Conservation (phyloP, 2,888 invertebrate species). For the Creontiades dilutus region DNA sequence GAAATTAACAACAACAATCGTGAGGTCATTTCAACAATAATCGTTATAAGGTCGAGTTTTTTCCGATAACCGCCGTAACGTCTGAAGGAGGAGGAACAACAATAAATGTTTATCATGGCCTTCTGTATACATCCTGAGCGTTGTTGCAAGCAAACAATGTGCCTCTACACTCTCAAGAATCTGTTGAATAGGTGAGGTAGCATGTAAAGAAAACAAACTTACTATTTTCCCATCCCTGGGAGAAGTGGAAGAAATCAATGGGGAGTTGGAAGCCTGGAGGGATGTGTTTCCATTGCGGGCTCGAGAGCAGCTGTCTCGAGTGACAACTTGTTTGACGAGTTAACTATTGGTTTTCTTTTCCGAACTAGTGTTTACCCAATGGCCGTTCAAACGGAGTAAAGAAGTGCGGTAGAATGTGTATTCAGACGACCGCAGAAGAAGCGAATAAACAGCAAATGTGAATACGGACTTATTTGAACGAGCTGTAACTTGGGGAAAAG, state of each 20-base stretch:
- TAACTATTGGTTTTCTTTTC: constrained; percentile 19
- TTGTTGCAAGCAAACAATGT: too few species aligned
- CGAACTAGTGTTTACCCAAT: constrained; percentile 4
- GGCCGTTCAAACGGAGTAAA: not conserved
- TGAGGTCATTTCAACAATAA: too few species aligned
- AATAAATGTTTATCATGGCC: too few species aligned
- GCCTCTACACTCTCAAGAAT: too few species aligned
- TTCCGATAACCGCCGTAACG: too few species aligned
- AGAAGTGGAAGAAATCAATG: constrained; percentile 9
- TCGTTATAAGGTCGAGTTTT: too few species aligned
- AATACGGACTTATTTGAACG: too few species aligned
- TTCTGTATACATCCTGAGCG: too few species aligned
- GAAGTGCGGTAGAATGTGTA: not conserved
- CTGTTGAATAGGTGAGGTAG: not conserved
- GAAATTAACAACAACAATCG: too few species aligned
- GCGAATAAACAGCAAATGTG: too few species aligned
- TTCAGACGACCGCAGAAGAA: not conserved
- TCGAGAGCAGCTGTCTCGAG: not conserved
- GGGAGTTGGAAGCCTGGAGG: not conserved
- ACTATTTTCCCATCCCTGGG: not conserved
- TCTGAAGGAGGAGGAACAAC: too few species aligned
- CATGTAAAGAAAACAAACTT: not conserved
- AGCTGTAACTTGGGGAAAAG: too few species aligned
- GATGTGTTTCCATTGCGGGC: not conserved
- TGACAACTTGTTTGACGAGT: constrained; percentile 15